Evolutionary conservation across 2,113 vertebrate species (phyloP).

Genomic region (Alethe diademata): DNA sequence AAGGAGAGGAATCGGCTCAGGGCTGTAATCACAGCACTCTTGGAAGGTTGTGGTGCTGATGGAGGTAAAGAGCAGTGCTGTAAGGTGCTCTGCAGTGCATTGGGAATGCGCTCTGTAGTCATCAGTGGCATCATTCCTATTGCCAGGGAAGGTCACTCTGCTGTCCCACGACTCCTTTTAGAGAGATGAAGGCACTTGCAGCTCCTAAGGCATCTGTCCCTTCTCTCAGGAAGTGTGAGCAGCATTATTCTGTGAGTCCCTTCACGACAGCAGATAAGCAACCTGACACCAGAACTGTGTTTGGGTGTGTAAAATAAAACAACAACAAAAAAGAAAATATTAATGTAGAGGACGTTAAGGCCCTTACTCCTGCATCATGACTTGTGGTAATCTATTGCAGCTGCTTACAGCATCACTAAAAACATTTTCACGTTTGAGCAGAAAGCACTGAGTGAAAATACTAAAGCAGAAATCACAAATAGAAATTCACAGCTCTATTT

Average conservation of each 20-base stretch:
- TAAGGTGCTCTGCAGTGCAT: neutral
- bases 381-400: neutral
- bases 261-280: neutral
- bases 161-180: neutral
- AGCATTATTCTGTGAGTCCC: neutral
- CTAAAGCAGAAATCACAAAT: neutral
- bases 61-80: neutral
- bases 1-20: neutral
- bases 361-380: neutral
- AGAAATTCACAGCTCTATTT: constrained; percentile 4
- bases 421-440: neutral
- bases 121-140: neutral
- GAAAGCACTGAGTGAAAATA: neutral
- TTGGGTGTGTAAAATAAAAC: neutral
- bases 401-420: neutral
- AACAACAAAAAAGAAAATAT: neutral
- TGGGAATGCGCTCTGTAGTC: rapidly evolving
- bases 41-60: neutral
- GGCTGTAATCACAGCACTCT: neutral
- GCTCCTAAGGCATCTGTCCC: neutral
- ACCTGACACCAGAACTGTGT: neutral
- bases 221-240: neutral
- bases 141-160: neutral
- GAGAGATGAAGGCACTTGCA: neutral
- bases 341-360: neutral